Conservation (phyloP, 2,888 invertebrate genomes). For the Eristalinus aeneus region DNA sequence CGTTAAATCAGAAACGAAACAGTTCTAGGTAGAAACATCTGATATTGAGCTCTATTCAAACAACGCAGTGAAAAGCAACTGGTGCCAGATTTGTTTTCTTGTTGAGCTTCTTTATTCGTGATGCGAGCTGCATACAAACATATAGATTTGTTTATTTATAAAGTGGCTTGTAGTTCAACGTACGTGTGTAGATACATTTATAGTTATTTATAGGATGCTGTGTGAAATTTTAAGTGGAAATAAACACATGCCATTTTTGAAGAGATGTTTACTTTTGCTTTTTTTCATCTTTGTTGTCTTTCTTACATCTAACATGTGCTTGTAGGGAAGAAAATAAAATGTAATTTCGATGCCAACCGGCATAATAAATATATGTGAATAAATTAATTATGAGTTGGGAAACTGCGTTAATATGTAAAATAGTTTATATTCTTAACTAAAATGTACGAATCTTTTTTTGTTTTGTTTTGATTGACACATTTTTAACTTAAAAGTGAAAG, state of each 20-base stretch:
- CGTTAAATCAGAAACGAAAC: neutral
- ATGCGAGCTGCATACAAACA: neutral
- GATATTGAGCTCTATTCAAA: neutral
- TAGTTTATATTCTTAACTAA: too few relatives aligned
- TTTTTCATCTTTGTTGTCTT: too few relatives aligned
- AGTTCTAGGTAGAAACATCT: neutral
- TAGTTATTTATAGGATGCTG: neutral
- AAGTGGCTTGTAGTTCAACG: neutral
- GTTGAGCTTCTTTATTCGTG: neutral
- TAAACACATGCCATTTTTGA: neutral
- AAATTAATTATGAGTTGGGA: too few relatives aligned
- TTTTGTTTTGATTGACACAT: too few relatives aligned
- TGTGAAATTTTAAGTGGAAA: neutral
- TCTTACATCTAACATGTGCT: too few relatives aligned
- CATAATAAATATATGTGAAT: too few relatives aligned
- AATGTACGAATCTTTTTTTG: too few relatives aligned
- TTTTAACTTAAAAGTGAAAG: too few relatives aligned
- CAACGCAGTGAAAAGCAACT: constrained; percentile 3
- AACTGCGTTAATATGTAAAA: too few relatives aligned
- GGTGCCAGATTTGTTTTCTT: constrained; percentile 2
- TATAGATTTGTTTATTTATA: neutral
- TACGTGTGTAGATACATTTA: neutral
- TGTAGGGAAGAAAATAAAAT: too few relatives aligned
- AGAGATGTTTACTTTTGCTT: too few relatives aligned
- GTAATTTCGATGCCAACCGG: too few relatives aligned